phyloP scores from a whole-genome alignment of 2,113 vertebrate genomes.

The Urocynchramus pylzowi region DNA sequence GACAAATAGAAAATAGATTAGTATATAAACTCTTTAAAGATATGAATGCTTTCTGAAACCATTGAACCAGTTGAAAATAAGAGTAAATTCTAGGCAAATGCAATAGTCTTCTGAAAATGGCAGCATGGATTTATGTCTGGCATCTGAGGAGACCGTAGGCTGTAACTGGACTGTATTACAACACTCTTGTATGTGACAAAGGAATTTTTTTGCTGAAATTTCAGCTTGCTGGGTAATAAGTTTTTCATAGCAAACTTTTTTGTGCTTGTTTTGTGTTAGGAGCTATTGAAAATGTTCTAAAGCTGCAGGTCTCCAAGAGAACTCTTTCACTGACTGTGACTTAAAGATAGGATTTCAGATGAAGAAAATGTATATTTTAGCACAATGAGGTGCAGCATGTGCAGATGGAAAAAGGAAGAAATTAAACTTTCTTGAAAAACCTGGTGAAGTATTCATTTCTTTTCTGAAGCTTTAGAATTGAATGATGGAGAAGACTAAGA shows the following conservation, averaged over 20 bases:
- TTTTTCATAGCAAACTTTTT: not conserved
- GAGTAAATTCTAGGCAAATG: not conserved
- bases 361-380: not conserved
- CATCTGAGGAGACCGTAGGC: not conserved
- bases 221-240: not conserved
- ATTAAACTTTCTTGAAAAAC: not conserved
- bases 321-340: not conserved
- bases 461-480: not conserved
- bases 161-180: not conserved
- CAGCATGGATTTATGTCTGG: not conserved
- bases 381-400: rapidly evolving
- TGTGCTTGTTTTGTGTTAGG: not conserved
- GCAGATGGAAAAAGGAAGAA: not conserved
- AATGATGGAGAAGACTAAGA: not conserved
- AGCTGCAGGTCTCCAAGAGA: not conserved
- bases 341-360: not conserved
- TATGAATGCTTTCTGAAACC: not conserved
- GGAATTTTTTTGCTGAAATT: not conserved
- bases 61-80: not conserved
- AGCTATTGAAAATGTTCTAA: not conserved
- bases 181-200: not conserved
- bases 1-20: not conserved
- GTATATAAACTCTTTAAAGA: not conserved
- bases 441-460: not conserved
- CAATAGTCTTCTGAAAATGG: not conserved